Percentiles rank a stretch among this genome's conserved stretches.
phyloP scores from a whole-genome alignment of 53 echinoderm and acorn worm genomes.

The Paelopatides confundens region DNA sequence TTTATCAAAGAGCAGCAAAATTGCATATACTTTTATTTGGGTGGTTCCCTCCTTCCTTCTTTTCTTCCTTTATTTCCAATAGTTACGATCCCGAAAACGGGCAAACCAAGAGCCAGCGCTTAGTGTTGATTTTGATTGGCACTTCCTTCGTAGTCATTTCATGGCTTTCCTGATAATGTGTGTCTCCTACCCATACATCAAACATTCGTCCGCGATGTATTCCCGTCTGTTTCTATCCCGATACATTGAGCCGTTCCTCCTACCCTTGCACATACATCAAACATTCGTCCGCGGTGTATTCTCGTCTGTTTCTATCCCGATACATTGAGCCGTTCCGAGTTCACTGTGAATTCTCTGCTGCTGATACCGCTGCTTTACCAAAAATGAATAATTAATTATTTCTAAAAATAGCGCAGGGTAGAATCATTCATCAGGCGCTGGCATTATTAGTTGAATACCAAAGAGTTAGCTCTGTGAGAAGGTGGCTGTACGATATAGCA shows the following conservation, averaged over 20 bases:
- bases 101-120: too few relatives aligned
- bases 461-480: slow-evolving; percentile 18
- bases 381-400: slow-evolving; percentile 51
- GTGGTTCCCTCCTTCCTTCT: too few relatives aligned
- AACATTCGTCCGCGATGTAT: background rate
- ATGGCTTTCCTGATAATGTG: too few relatives aligned
- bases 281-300: background rate
- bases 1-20: too few relatives aligned
- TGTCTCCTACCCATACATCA: too few relatives aligned
- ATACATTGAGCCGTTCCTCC: background rate
- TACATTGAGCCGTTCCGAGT: background rate
- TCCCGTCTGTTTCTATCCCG: background rate
- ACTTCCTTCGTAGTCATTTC: too few relatives aligned
- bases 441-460: slow-evolving; percentile 41
- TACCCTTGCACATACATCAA: too few relatives aligned
- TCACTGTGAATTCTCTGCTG: background rate
- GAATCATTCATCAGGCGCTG: slow-evolving; percentile 33
- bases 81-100: too few relatives aligned
- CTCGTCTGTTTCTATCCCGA: background rate
- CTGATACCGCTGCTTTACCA: background rate
- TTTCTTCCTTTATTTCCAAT: too few relatives aligned
- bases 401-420: slow-evolving; percentile 42
- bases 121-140: too few relatives aligned
- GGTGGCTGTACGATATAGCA: slow-evolving; percentile 18
- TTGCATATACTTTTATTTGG: too few relatives aligned